Base-by-base conservation (phyloP, 2,113 vertebrate genomes). In the Eulacestoma nigropectus region DNA sequence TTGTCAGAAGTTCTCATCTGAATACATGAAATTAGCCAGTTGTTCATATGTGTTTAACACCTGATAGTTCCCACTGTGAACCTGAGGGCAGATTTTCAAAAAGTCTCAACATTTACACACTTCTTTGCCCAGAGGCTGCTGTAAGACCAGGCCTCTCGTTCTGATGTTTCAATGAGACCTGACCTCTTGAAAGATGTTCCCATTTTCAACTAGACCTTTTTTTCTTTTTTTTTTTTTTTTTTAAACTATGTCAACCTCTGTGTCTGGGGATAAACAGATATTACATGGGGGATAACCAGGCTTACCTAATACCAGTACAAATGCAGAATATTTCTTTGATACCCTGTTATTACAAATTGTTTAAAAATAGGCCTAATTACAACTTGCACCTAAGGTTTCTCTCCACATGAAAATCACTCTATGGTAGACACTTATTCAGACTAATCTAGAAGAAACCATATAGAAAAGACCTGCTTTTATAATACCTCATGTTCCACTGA, bases 201-300 rank as follows among this genome's bases (percentile, higher is more conserved):
- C 2, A 16, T 67, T 65, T 70, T 53, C 8, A 35, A 41, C 42
- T 26, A 13, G 26, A 26, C 0, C 0, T 0, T 11, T 47, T 22
- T n/a, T n/a, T n/a, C n/a, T 23, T 46, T 26, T 25, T 16, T 27
- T 26, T 10, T n/a, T 20, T 33, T 33, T 25, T 20, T 13, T 15
- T 41, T 29, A 3, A 55, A 47, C 4, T 4, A 26, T 46, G 19
- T 18, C 23, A 35, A 13, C 20, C 14, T 44, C 21, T 11, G 20
- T 47, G 37, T 93, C 57, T 37, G 16, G 4, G 3, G 2, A 46
- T n/a, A 44, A 82, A 23, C 19, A 56, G 8, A 4, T 23, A 46
- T 17, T n/a, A 46, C 2, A 6, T 6, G 8, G 11, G 18, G 9
- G 7, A 74, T 20, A 42, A 74, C 7, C n/a, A 79, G n/a, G 16